Evolutionary conservation across 1,140 invertebrate genomes (phyloP).

Genomic region (Achatina immaculata): DNA sequence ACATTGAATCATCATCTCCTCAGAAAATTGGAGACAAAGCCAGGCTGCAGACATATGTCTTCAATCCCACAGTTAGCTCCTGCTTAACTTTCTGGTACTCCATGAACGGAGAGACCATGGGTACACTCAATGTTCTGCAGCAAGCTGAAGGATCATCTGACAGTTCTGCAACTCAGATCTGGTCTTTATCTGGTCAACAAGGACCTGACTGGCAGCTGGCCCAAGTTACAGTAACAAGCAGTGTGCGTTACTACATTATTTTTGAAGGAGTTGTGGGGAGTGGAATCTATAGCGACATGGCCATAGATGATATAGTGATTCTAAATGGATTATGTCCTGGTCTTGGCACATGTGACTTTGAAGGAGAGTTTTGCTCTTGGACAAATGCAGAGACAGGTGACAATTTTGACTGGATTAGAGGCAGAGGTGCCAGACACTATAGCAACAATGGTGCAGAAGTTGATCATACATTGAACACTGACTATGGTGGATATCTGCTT

Average conservation of each 20-base stretch:
- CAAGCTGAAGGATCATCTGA: background rate
- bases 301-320: slow-evolving; percentile 59
- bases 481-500: slow-evolving; percentile 65
- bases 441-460: slow-evolving; percentile 45
- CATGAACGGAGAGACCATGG: slow-evolving; percentile 77
- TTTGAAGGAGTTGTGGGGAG: slow-evolving; percentile 64
- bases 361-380: slow-evolving; percentile 60
- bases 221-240: slow-evolving; percentile 26
- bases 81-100: slow-evolving; percentile 81
- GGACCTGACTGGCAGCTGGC: slow-evolving; percentile 26
- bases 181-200: slow-evolving; percentile 13
- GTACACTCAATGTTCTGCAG: slow-evolving; percentile 55
- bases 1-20: slow-evolving; percentile 60
- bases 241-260: slow-evolving; percentile 49
- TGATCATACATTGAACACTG: slow-evolving; percentile 67
- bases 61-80: slow-evolving; percentile 47
- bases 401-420: slow-evolving; percentile 61
- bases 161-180: slow-evolving; percentile 9
- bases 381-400: slow-evolving; percentile 53
- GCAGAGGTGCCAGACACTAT: slow-evolving; percentile 10
- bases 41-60: slow-evolving; percentile 50
- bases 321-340: slow-evolving; percentile 35
- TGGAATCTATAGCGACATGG: slow-evolving; percentile 52
- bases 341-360: slow-evolving; percentile 63
- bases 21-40: slow-evolving; percentile 56